Base-by-base conservation (phyloP, 2,888 invertebrate genomes). In the Boloria euphrosyne region DNA sequence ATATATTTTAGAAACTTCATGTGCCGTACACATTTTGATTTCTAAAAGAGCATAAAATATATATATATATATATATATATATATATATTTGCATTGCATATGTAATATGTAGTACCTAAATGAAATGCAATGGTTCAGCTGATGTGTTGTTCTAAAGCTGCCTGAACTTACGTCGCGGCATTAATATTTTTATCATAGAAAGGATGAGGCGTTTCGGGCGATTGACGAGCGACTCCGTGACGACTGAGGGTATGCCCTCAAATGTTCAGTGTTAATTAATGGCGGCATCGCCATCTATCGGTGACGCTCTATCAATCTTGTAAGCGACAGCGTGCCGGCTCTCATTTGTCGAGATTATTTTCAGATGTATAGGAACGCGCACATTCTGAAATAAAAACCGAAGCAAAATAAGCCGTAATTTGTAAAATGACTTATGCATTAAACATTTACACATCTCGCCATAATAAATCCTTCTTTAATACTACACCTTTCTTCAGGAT, bases 261-360 rank as follows among this genome's bases (percentile, higher is more conserved):
- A 76, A 76, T 76, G 78, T 74, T 75, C 78, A 78, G 83, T 78
- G 84, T 80, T 88, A 89, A 90, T 89, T 89, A 89, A 88, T 85
- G 80, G 75, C 79, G 79, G 77, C 80, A 79, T 74, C 78, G 85
- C 84, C 87, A 88, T 90, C 87, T 86, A 86, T 86, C 84, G 84
- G 85, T 78, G 83, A 86, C 87, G 87, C 83, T 76, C 83, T 81
- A 89, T 90, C 87, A 84, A 89, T 90, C 87, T 87, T 77, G 60
- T 71, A 71, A 78, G 77, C 50, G 80, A 78, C 80, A 78, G 78
- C 78, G 80, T 55, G 44, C 53, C 60, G 57, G 53, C 61, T 61
- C 58, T 46, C 53, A 85, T 87, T 86, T 87, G 84, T 87, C 83
- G 79, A 74, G 69, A 69, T 65, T 68, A 72, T 67, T 70, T 71